These are phyloP conservation scores for Morus bassanus DNA, from an alignment of 2,797 vertebrate species.

Conservation along the genomic window DNA sequence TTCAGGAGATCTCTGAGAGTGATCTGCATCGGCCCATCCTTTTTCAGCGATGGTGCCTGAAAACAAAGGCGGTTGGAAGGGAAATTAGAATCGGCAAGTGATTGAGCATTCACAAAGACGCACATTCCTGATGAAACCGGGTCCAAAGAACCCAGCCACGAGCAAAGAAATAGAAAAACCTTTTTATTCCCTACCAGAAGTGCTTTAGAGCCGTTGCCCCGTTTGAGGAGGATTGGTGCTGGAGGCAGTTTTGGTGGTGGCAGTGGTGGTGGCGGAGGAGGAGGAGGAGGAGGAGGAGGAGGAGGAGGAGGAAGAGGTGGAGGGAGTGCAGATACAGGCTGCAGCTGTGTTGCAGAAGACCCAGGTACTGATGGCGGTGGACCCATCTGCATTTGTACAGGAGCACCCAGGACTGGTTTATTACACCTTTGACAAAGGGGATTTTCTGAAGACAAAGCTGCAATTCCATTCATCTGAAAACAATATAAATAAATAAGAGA, in stretches of 20 bases:
- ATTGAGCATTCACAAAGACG: not conserved
- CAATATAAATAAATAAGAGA: not conserved
- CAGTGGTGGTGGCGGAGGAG: not conserved
- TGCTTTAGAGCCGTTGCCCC: conserved; percentile 8
- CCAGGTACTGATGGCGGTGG: accelerated
- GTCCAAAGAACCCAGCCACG: not conserved
- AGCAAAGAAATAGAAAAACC: not conserved
- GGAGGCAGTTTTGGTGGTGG: conserved; percentile 42
- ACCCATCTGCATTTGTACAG: not conserved
- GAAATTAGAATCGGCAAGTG: not conserved
- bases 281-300: not conserved
- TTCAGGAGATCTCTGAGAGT: conserved; percentile 81
- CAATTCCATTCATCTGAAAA: conserved; percentile 34
- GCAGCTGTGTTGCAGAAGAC: not conserved
- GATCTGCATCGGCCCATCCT: conserved; percentile 71
- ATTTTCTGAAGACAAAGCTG: conserved; percentile 8
- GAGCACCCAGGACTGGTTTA: not conserved
- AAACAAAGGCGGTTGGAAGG: not conserved
- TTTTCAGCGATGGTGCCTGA: conserved; percentile 61
- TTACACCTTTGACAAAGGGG: conserved; percentile 53
- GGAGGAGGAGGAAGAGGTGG: conserved; percentile 33
- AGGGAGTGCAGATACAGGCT: not conserved
- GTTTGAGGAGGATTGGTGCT: conserved; percentile 60
- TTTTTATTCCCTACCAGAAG: conserved; percentile 67
- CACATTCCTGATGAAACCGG: not conserved